phyloP scores from a whole-genome alignment of 2,113 vertebrate species.

The Patagioenas fasciata region DNA sequence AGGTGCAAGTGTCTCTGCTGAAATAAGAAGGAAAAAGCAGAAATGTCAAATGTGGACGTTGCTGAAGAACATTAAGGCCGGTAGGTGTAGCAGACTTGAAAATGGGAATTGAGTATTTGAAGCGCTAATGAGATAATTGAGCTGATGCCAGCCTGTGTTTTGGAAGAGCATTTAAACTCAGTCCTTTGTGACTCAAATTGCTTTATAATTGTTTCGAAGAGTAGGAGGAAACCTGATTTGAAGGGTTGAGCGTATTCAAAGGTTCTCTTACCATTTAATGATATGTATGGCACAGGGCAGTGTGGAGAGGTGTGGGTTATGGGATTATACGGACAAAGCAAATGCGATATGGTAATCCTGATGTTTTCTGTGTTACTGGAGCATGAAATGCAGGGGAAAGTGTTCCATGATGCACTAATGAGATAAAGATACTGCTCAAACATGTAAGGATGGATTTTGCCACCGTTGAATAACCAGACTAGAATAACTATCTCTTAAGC shows the following conservation, averaged over 20 bases:
- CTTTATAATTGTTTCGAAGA: not conserved
- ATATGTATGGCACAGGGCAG: rapidly evolving
- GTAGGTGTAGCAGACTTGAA: not conserved
- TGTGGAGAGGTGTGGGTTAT: not conserved
- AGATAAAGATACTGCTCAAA: not conserved
- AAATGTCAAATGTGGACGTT: not conserved
- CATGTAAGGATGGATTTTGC: not conserved
- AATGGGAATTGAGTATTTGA: not conserved
- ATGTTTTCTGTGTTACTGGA: not conserved
- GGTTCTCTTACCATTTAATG: not conserved
- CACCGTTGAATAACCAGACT: not conserved
- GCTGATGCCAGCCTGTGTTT: not conserved
- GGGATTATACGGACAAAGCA: not conserved
- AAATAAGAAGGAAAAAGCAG: not conserved
- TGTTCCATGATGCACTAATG: not conserved
- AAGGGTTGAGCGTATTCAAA: not conserved
- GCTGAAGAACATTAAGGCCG: not conserved
- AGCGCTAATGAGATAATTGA: not conserved
- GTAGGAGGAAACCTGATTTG: not conserved
- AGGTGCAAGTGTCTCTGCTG: not conserved
- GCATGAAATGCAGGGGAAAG: not conserved
- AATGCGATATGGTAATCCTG: not conserved
- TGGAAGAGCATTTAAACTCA: not conserved
- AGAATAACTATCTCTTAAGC: not conserved
- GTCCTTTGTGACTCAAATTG: not conserved